phyloP scores from a whole-genome alignment of 2,113 vertebrate species.

The Microcebus murinus region DNA sequence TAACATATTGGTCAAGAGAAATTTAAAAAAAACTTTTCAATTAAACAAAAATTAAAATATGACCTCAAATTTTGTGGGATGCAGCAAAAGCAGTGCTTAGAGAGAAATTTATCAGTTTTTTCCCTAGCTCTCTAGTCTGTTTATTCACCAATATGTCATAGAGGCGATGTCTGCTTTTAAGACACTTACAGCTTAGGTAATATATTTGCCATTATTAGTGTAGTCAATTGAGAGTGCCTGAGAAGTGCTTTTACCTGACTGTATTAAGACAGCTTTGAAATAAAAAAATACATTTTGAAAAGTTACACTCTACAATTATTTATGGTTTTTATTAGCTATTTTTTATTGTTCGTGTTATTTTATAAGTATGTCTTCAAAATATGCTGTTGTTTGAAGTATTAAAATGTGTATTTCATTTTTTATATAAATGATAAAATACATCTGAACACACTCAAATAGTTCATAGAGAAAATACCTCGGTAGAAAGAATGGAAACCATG shows the following conservation, averaged over 20 bases:
- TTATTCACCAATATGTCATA: neutral
- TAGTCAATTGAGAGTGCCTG: neutral
- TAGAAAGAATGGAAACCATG: neutral
- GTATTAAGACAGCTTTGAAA: neutral
- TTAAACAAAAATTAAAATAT: neutral
- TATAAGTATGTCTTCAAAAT: neutral
- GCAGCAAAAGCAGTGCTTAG: neutral
- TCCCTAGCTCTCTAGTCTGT: neutral
- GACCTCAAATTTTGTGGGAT: neutral
- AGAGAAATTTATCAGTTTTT: neutral
- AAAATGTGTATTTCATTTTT: neutral
- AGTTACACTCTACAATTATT: neutral
- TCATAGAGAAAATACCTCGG: neutral
- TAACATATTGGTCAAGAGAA: neutral
- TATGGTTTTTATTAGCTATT: neutral
- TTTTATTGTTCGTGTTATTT: neutral
- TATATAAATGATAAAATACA: neutral
- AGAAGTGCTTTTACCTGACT: neutral
- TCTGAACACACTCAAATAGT: neutral
- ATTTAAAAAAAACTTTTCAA: neutral
- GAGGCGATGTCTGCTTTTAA: neutral
- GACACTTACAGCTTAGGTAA: neutral
- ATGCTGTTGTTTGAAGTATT: constrained; percentile 8
- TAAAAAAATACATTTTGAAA: neutral
- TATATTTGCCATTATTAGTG: neutral